phyloP scores from a whole-genome alignment of 92 coral and sea anemone genomes.

The Actinernus sp. region DNA sequence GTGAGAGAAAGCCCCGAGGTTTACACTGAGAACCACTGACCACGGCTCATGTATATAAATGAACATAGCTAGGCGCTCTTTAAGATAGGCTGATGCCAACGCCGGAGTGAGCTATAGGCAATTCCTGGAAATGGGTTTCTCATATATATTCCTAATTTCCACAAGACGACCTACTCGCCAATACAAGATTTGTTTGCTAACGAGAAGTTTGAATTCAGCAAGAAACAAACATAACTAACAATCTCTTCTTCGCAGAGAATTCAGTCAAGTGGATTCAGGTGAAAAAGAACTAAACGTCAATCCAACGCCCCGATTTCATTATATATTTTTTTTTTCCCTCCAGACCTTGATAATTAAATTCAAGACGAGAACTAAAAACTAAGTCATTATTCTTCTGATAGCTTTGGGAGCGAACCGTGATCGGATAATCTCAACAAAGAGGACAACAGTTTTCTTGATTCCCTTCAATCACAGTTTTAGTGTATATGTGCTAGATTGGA shows the following conservation, averaged over 20 bases:
- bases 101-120: too few relatives aligned
- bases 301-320: neutral
- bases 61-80: too few relatives aligned
- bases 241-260: neutral
- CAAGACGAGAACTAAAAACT: neutral
- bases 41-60: too few relatives aligned
- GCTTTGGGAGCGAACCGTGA: conserved; percentile 1
- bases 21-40: too few relatives aligned
- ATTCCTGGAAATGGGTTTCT: too few relatives aligned
- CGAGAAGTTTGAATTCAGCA: neutral
- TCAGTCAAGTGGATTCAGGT: conserved; percentile 2
- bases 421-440: conserved; percentile 4
- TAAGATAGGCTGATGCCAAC: too few relatives aligned
- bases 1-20: too few relatives aligned
- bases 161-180: neutral
- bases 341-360: neutral
- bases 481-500: conserved; percentile 41
- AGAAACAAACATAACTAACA: neutral
- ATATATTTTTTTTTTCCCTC: neutral
- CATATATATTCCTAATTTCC: neutral
- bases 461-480: conserved; percentile 10
- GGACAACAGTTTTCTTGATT: neutral
- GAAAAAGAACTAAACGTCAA: neutral
- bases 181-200: neutral
- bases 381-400: neutral